A percentile compares a stretch with the other conserved stretches of the same genome.
Conservation (phyloP, 2,797 vertebrate genomes). For the Squalus acanthias region DNA sequence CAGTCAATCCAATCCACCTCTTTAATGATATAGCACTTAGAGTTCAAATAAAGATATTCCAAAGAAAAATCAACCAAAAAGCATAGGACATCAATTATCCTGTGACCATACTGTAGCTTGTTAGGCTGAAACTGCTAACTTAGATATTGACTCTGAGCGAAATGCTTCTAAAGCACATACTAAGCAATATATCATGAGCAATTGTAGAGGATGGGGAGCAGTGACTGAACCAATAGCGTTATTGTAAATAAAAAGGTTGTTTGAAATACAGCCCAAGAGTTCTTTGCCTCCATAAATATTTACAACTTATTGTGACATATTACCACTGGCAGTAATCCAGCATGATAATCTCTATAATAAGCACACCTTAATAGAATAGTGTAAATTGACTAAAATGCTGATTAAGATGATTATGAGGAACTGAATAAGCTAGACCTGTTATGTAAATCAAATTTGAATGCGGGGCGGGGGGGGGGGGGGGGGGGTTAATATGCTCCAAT, state of each 20-base stretch:
- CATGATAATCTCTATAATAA: background rate
- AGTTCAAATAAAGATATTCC: background rate
- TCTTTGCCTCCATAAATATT: background rate
- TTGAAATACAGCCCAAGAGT: background rate
- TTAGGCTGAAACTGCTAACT: background rate
- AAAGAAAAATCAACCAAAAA: background rate
- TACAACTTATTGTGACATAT: background rate
- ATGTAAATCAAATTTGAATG: background rate
- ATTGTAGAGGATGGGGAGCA: background rate
- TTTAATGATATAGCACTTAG: background rate
- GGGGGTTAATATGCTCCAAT: too few relatives aligned
- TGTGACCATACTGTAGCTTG: background rate
- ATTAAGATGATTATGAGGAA: background rate
- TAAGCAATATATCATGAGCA: background rate
- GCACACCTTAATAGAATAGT: background rate
- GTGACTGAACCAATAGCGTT: background rate
- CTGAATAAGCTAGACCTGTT: background rate
- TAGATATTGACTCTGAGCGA: background rate
- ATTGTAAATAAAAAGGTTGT: background rate
- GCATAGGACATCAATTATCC: background rate
- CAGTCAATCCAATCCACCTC: background rate
- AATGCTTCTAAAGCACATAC: background rate
- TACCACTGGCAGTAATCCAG: background rate
- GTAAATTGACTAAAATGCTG: background rate
- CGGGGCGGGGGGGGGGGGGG: background rate